Conservation (phyloP, 2,888 invertebrate species). For the Crioceris asparagi region DNA sequence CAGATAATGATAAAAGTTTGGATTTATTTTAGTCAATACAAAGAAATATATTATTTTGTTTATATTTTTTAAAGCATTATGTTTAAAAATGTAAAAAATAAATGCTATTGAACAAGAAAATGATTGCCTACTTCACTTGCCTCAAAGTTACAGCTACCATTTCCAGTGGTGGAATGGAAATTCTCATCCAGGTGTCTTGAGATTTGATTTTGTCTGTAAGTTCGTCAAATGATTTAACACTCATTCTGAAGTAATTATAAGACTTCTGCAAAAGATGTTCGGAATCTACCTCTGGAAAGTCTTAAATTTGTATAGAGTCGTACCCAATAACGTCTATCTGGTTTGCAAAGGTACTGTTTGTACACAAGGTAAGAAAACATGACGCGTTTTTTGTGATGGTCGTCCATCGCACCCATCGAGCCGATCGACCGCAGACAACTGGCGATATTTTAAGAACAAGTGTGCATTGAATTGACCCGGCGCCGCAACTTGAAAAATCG, state of each 20-base stretch:
- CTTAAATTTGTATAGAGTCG: conserved; percentile 6
- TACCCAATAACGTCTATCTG: conserved; percentile 8
- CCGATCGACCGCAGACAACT: no score
- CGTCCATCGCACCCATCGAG: conserved; percentile 7
- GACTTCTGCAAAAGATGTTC: conserved; percentile 5
- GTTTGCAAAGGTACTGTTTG: conserved; percentile 7
- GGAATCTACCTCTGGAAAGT: conserved; percentile 6
- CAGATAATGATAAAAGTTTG: no score
- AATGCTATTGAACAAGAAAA: no score
- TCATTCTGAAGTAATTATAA: conserved; percentile 9
- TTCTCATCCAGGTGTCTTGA: conserved; percentile 8
- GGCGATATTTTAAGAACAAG: no score
- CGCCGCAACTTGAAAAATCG: no score
- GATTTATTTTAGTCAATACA: no score
- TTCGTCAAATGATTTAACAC: conserved; percentile 9
- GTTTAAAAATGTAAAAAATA: no score
- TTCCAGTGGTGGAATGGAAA: conserved; percentile 4
- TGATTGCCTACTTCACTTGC: conserved; percentile 4
- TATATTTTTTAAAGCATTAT: no score
- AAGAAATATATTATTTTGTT: no score
- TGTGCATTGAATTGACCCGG: no score
- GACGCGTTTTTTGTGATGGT: conserved; percentile 8
- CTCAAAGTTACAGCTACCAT: conserved; percentile 6
- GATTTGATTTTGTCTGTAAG: conserved; percentile 6
- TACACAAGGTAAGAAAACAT: conserved; percentile 10